Evolutionary conservation across 2,888 invertebrate genomes (phyloP).

Genomic region (Ptilodon capucinus): DNA sequence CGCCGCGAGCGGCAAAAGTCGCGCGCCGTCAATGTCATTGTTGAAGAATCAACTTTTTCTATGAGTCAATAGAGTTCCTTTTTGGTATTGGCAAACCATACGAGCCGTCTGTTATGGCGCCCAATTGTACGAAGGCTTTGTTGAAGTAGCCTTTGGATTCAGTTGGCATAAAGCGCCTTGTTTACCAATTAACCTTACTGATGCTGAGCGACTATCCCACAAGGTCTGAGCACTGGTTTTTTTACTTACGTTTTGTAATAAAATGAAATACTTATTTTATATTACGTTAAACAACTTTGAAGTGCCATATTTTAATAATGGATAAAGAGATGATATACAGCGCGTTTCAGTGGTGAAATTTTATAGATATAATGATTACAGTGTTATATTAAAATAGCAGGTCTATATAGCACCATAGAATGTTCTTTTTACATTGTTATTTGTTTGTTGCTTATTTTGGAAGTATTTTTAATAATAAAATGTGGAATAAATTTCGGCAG

Average conservation of each 20-base stretch:
- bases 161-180: too few species aligned
- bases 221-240: conserved; percentile 29
- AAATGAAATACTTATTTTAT: conserved; percentile 24
- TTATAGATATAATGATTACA: conserved; percentile 50
- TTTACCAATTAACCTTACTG: too few species aligned
- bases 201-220: conserved; percentile 14
- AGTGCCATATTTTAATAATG: conserved; percentile 53
- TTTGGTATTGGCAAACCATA: too few species aligned
- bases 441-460: conserved; percentile 82
- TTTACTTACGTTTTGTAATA: conserved; percentile 25
- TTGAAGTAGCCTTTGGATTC: too few species aligned
- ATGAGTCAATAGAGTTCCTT: too few species aligned
- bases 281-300: conserved; percentile 35
- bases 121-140: too few species aligned
- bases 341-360: conserved; percentile 26
- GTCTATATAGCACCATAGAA: conserved; percentile 62
- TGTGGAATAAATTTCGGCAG: conserved; percentile 61
- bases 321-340: conserved; percentile 28
- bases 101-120: too few species aligned
- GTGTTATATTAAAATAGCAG: conserved; percentile 61
- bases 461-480: conserved; percentile 79
- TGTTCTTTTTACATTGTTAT: conserved; percentile 77
- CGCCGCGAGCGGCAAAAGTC: too few species aligned
- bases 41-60: too few species aligned
- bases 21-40: too few species aligned